Evolutionary conservation across 2,797 vertebrate species (phyloP), one percentile per base, ranked within the genome.

Genomic region (Fundulus diaphanus): DNA sequence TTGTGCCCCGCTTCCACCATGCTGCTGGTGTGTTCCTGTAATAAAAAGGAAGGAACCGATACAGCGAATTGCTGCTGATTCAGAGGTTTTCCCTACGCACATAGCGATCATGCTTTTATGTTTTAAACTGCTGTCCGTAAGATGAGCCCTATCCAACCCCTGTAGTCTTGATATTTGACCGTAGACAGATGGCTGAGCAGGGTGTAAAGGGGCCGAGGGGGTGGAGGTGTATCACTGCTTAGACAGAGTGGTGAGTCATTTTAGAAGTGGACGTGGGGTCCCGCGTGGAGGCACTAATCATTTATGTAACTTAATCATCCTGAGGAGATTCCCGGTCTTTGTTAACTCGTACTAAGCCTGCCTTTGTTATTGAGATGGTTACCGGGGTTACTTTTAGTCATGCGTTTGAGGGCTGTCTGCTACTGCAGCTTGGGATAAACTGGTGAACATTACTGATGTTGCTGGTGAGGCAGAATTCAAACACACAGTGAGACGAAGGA

Each of bases 241-340:
- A 33, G 78, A 75, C 79, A 59, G 18, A 73, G 76, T 27, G 57
- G 61, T 79, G 81, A 83, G 71, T 82, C 77, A 77, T 74, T 82
- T 87, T 63, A 79, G 77, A 68, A 70, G 80, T 52, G 35, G 77
- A 78, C 68, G 82, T 44, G 77, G 83, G 80, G 83, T 85, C 82
- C 81, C 61, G 75, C 81, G 78, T 87, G 77, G 72, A 76, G 74
- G 40, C 67, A 75, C 79, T 85, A 90, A 90, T 92, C 80, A 92
- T 83, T 88, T 89, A 86, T 89, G 91, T 92, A 93, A 93, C 90
- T 86, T 83, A 88, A 93, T 89, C 89, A 87, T 81, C 84, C 86
- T 37, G 82, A 87, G 89, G 89, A 93, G 90, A 92, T 90, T 89
- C 88, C 86, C 79, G 44, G 76, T 80, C 91, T 91, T 92, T 94